Base-by-base conservation (phyloP, 2,888 invertebrate genomes). In the Acholoe squamosa region DNA sequence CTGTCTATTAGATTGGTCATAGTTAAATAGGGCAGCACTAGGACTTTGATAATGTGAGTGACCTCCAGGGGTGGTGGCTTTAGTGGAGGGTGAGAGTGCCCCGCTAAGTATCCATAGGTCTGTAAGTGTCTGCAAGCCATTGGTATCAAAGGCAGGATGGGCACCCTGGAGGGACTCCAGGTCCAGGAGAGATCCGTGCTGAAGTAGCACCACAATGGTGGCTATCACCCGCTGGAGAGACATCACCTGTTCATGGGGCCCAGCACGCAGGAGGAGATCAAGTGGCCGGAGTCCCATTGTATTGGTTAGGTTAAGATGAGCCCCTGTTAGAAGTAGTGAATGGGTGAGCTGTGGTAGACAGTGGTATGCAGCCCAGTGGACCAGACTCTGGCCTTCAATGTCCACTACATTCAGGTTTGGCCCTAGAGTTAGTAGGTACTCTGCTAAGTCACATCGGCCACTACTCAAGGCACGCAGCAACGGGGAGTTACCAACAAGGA, bases 311-410 rank as follows among this genome's bases (percentile, higher is more conserved):
- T 84, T 51, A 16, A 84, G 43, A 1, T 25, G 33, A 51, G 43
- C 43, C 1, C 84, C 84, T 3, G 22, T 7, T 12, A n/a, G 1
- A 0, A 84, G 43, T 10, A 84, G 33, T 14, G 19, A n/a, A 22
- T 84, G 84, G 1, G n/a, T 22, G 16, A 34, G 19, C 5, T 84
- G 22, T 1, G 43, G 33, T 12, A 84, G 34, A 25, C 51, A 51
- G 43, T 84, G 51, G 51, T 34, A 84, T 1, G 84, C 84, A 10
- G 84, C 33, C 84, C 84, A 84, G 43, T 84, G 84, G 1, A 84
- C 43, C n/a, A 22, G 0, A 0, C 43, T 19, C 43, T 84, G 51
- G 1, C 84, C 84, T 3, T 84, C 43, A 34, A 5, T 16, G 84
- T 43, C 84, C 14, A 84, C n/a, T 10, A 51, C 84, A 22, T 84